Conservation (phyloP, 2,888 invertebrate genomes). For the Diarsia dahlii region DNA sequence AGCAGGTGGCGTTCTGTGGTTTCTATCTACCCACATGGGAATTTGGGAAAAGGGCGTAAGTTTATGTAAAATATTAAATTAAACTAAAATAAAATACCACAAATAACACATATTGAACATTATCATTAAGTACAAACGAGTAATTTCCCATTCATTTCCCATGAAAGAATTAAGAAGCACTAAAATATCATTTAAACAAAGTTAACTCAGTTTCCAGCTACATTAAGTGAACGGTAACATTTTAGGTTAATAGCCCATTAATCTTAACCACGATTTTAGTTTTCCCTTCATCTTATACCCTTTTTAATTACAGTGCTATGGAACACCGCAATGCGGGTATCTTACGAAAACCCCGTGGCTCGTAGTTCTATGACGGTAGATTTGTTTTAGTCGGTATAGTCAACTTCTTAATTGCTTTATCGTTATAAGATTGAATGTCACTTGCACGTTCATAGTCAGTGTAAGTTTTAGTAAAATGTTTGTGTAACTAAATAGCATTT, state of each 20-base stretch:
- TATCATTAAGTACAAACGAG: constrained; percentile 1
- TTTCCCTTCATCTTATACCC: constrained; percentile 40
- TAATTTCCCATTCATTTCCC: constrained; percentile 39
- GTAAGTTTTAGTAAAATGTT: neutral
- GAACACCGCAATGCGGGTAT: constrained; percentile 61
- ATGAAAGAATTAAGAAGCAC: constrained; percentile 33
- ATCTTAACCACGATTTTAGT: constrained; percentile 53
- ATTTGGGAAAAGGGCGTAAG: no score
- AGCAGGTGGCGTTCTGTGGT: no score
- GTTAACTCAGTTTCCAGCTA: constrained; percentile 37
- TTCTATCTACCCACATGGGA: no score
- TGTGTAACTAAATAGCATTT: neutral
- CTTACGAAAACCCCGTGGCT: constrained; percentile 40
- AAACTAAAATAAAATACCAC: neutral
- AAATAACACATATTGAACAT: constrained; percentile 10
- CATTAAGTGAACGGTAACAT: constrained; percentile 47
- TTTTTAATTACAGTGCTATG: constrained; percentile 33
- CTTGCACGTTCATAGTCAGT: neutral
- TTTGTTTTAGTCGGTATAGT: neutral
- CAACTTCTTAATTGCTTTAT: neutral
- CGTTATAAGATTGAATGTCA: neutral
- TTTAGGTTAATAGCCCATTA: constrained; percentile 54
- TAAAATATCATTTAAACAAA: constrained; percentile 48
- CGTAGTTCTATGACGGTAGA: constrained; percentile 27
- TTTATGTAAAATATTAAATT: no score